Percentiles rank a stretch among this genome's conserved stretches.
phyloP scores from a whole-genome alignment of 2,888 invertebrate genomes.

The Plagodis pulveraria region DNA sequence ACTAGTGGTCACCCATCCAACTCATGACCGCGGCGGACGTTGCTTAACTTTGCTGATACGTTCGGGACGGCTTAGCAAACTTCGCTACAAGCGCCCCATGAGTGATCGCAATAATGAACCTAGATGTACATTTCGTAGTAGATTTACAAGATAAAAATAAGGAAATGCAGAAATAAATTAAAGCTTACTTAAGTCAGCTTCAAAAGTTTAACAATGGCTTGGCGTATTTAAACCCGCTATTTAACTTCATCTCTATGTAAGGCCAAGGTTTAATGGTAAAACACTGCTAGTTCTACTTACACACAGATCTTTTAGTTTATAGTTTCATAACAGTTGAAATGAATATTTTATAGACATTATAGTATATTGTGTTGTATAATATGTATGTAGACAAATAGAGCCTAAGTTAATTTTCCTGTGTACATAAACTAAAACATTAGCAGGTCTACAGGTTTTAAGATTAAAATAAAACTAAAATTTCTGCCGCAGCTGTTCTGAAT shows the following conservation, averaged over 20 bases:
- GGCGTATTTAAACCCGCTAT: conserved; percentile 67
- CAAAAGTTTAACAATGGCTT: conserved; percentile 60
- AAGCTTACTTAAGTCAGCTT: too few species aligned
- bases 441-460: conserved; percentile 50
- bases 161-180: too few species aligned
- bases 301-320: conserved; percentile 55
- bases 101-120: too few species aligned
- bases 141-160: too few species aligned
- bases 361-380: too few species aligned
- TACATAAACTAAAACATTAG: conserved; percentile 41
- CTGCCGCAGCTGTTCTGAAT: conserved; percentile 59
- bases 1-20: too few species aligned
- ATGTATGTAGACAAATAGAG: conserved; percentile 2
- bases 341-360: too few species aligned
- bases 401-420: conserved; percentile 5
- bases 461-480: conserved; percentile 51
- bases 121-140: too few species aligned
- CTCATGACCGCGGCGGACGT: too few species aligned
- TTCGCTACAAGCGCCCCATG: too few species aligned
- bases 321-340: background rate
- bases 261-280: conserved; percentile 65
- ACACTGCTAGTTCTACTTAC: conserved; percentile 49
- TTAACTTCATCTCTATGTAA: conserved; percentile 63
- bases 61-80: too few species aligned
- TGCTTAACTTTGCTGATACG: too few species aligned